Evolutionary conservation across 2,113 vertebrate genomes (phyloP).

Genomic region (Cnemophilus loriae): DNA sequence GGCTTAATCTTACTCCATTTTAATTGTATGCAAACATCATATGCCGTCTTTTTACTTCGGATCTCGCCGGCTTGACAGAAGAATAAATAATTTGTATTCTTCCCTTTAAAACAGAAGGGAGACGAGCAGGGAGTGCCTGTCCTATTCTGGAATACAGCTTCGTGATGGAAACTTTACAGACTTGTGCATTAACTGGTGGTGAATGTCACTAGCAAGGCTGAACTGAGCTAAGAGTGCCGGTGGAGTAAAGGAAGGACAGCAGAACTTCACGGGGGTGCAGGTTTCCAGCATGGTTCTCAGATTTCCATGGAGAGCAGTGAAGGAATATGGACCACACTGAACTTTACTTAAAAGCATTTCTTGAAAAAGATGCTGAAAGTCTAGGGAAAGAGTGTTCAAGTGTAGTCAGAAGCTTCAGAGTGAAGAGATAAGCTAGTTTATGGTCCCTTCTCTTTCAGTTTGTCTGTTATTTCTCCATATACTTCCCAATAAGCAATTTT

Average conservation of each 20-base stretch:
- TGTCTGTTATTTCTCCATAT: not conserved
- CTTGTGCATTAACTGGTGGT: not conserved
- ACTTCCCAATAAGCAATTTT: not conserved
- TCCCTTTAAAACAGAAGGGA: not conserved
- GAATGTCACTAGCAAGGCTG: not conserved
- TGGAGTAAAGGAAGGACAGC: not conserved
- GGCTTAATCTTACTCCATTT: not conserved
- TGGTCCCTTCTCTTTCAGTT: not conserved
- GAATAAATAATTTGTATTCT: not conserved
- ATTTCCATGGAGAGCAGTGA: not conserved
- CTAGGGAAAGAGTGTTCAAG: not conserved
- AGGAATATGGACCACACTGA: too few relatives aligned
- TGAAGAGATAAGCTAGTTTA: not conserved
- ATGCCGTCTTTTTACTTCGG: not conserved
- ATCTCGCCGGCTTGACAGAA: not conserved
- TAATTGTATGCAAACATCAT: not conserved
- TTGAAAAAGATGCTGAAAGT: not conserved
- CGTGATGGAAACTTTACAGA: accelerated
- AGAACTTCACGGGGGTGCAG: not conserved
- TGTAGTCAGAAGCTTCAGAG: not conserved
- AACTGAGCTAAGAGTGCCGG: accelerated
- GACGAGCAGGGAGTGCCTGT: not conserved
- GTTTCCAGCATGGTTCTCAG: not conserved
- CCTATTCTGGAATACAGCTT: accelerated
- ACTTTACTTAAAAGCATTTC: not conserved